These are phyloP conservation scores for Physocephala rufipes DNA, from an alignment of 2,888 invertebrate genomes.

Conservation along the genomic window DNA sequence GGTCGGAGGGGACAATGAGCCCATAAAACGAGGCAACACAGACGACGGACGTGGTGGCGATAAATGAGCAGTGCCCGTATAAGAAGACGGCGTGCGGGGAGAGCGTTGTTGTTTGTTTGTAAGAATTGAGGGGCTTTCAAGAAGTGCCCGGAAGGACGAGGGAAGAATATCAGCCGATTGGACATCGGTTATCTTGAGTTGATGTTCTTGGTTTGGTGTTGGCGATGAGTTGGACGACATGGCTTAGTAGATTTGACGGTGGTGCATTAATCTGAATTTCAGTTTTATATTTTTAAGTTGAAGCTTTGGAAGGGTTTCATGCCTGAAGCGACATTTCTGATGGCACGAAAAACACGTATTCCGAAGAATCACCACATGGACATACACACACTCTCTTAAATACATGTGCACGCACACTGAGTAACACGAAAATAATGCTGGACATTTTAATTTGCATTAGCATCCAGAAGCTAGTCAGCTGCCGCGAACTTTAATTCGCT, in stretches of 20 bases:
- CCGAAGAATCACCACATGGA: background rate
- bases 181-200: conserved; percentile 25
- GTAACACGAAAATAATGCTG: background rate
- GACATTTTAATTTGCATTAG: background rate
- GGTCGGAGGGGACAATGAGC: conserved; percentile 14
- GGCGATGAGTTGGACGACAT: conserved; percentile 53
- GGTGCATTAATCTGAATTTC: background rate
- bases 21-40: conserved; percentile 30
- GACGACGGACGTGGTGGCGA: conserved; percentile 31
- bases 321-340: background rate
- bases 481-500: conserved; percentile 15
- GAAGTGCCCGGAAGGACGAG: conserved; percentile 44
- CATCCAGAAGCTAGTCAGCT: conserved; percentile 3
- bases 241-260: conserved; percentile 22
- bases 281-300: too few relatives aligned
- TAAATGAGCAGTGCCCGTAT: conserved; percentile 16
- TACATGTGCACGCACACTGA: background rate
- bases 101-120: conserved; percentile 37
- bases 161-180: conserved; percentile 22
- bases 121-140: conserved; percentile 45
- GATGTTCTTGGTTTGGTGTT: conserved; percentile 41
- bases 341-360: background rate
- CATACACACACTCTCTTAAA: background rate
- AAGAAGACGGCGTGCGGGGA: conserved; percentile 26
- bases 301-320: background rate